These are phyloP conservation scores for Taxidea taxus DNA, from an alignment of 2,113 vertebrate genomes.

Conservation along the genomic window DNA sequence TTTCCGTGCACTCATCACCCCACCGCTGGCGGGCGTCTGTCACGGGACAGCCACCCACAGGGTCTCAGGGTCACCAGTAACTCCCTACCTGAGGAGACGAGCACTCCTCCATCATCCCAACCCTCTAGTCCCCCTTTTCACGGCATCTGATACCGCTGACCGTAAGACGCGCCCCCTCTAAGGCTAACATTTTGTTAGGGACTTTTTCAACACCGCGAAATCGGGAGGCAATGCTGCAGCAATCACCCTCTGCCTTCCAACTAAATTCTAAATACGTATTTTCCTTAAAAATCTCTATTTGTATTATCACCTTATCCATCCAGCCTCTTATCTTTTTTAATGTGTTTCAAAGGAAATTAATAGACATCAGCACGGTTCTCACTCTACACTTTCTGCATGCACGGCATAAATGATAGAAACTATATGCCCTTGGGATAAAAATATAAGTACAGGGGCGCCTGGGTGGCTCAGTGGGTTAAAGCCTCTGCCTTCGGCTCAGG, in stretches of 20 bases:
- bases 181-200: background rate
- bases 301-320: background rate
- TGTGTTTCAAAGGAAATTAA: background rate
- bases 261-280: background rate
- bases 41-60: background rate
- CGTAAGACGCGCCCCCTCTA: background rate
- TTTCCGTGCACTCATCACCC: background rate
- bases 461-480: too few relatives aligned
- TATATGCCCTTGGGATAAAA: background rate
- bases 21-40: background rate
- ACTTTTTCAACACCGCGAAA: background rate
- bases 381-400: background rate
- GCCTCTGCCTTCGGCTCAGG: too few relatives aligned
- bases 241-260: background rate
- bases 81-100: background rate
- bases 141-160: background rate
- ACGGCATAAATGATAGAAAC: background rate
- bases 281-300: background rate
- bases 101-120: background rate
- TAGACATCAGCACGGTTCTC: background rate
- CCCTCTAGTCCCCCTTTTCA: background rate
- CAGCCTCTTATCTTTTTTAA: background rate
- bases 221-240: background rate
- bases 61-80: background rate
- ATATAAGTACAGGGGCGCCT: background rate